These are phyloP conservation scores for Lymantria monacha DNA, from an alignment of 2,888 invertebrate genomes.

Conservation along the genomic window DNA sequence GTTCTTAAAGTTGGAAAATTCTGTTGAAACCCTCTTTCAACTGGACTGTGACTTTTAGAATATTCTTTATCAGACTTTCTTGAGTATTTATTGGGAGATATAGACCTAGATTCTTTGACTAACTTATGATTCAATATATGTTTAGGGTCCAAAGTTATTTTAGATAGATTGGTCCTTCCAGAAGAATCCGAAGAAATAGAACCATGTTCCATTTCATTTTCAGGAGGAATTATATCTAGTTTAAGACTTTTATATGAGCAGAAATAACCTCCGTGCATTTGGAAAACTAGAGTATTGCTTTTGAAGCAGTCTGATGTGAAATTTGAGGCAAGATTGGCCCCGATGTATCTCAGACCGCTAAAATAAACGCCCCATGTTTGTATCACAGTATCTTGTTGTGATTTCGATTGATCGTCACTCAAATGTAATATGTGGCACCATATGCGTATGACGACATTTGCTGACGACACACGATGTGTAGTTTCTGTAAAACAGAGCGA, in stretches of 20 bases:
- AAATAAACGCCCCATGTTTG: conserved; percentile 94
- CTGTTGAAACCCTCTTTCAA: conserved; percentile 66
- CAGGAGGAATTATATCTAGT: conserved; percentile 73
- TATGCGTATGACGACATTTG: conserved; percentile 72
- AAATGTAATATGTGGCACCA: conserved; percentile 67
- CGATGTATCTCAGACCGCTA: conserved; percentile 90
- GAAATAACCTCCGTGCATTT: conserved; percentile 94
- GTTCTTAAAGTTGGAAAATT: conserved; percentile 57
- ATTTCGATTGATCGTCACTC: conserved; percentile 34
- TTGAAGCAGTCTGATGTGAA: conserved; percentile 86
- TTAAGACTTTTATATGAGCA: conserved; percentile 83
- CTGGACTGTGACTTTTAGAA: conserved; percentile 76
- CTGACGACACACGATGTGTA: conserved; percentile 72
- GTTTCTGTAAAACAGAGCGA: conserved; percentile 56
- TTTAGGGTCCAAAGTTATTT: conserved; percentile 61
- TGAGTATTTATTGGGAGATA: conserved; percentile 63
- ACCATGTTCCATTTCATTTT: conserved; percentile 68
- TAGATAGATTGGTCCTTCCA: conserved; percentile 59
- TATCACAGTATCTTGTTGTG: conserved; percentile 81
- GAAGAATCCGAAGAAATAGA: conserved; percentile 71
- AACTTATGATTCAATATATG: conserved; percentile 52
- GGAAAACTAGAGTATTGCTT: conserved; percentile 90
- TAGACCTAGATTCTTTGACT: conserved; percentile 62
- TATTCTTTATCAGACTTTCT: conserved; percentile 63
- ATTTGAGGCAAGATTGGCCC: conserved; percentile 85